Conservation (phyloP, 2,113 vertebrate species). For the Strix aluco region DNA sequence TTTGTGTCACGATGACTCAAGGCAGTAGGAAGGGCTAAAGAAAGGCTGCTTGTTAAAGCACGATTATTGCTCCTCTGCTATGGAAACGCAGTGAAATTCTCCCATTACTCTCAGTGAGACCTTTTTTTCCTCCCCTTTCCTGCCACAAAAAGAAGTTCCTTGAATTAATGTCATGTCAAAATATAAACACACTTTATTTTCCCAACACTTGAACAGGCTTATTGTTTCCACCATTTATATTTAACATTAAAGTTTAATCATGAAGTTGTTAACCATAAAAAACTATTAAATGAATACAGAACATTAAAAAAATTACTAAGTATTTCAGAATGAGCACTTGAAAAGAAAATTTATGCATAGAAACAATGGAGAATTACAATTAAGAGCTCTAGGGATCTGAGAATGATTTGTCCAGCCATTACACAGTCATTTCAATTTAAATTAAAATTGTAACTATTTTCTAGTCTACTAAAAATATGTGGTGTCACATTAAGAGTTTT, state of each 20-base stretch:
- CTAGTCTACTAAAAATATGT: constrained; percentile 78
- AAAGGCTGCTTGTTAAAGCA: neutral
- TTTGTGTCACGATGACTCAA: neutral
- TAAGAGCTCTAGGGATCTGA: constrained; percentile 77
- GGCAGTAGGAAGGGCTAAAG: neutral
- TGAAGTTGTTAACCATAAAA: constrained; percentile 71
- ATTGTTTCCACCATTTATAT: constrained; percentile 71
- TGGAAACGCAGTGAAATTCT: neutral
- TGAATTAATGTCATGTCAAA: constrained; percentile 14
- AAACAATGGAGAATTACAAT: constrained; percentile 78
- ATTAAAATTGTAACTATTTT: constrained; percentile 83
- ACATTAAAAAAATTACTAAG: constrained; percentile 66
- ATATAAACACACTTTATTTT: constrained; percentile 30
- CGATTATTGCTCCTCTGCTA: neutral
- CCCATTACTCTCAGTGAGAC: neutral
- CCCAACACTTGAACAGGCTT: constrained; percentile 50
- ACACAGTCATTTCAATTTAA: constrained; percentile 82
- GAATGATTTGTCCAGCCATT: constrained; percentile 79
- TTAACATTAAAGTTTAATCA: constrained; percentile 72
- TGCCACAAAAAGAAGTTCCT: neutral
- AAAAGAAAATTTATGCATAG: constrained; percentile 77
- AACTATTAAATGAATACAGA: constrained; percentile 65
- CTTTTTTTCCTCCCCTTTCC: neutral
- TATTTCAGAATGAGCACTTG: constrained; percentile 70
- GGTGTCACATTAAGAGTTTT: constrained; percentile 76